These are phyloP conservation scores for Psilanteris sp. DNA, from an alignment of 1,140 invertebrate species.

Conservation along the genomic window DNA sequence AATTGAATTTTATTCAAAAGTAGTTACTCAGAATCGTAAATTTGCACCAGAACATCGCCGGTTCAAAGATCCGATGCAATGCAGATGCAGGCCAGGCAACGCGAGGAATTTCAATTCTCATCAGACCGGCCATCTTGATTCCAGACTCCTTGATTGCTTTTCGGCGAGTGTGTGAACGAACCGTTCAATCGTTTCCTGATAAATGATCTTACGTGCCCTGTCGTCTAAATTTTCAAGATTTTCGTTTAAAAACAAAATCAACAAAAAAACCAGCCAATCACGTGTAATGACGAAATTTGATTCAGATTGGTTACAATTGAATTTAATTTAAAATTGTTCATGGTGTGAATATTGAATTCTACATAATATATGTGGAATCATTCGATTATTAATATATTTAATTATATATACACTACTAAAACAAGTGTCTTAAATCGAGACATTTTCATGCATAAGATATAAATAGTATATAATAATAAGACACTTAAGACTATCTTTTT, in stretches of 20 bases:
- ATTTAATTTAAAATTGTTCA: no score
- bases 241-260: constrained; percentile 16
- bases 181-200: constrained; percentile 53
- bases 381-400: no score
- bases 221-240: constrained; percentile 37
- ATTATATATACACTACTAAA: no score
- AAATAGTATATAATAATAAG: no score
- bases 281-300: no score
- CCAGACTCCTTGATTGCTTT: constrained; percentile 60
- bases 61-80: constrained; percentile 49
- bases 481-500: no score
- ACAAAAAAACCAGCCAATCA: no score
- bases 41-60: constrained; percentile 38
- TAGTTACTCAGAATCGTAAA: constrained; percentile 53
- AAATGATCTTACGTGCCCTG: constrained; percentile 51
- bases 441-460: no score
- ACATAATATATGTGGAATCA: no score
- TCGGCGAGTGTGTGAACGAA: constrained; percentile 52
- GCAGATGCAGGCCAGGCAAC: constrained; percentile 54
- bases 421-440: no score
- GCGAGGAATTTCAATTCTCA: constrained; percentile 65
- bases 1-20: constrained; percentile 59
- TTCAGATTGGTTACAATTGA: no score
- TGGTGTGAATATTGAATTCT: no score
- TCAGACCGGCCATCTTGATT: constrained; percentile 62